Evolutionary conservation across 2,888 invertebrate genomes (phyloP), one percentile per base, ranked within the genome.

Genomic region (Apamea epomidion): DNA sequence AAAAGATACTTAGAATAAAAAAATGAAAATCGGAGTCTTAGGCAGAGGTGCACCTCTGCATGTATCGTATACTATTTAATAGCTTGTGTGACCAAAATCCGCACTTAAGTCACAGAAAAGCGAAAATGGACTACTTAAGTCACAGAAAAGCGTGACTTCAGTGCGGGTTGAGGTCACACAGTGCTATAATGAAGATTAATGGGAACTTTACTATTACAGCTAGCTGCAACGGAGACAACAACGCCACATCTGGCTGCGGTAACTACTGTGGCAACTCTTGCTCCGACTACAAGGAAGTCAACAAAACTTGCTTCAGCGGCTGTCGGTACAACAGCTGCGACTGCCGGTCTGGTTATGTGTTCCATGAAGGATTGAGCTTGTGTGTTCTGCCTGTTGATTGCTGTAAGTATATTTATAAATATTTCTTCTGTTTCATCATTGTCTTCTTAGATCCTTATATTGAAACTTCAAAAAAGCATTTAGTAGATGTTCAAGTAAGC

Each of bases 211-310:
- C 21, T 12, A 0, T 64, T 37, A 14, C 90, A 94, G 93, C 92
- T 0, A 91, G 91, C 77, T 95, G 95, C 82, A 91, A 92, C 5
- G 93, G 93, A 0, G 95, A 95, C 77, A 84, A 80, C 71, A 95
- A 95, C 78, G 95, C 95, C 0, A 93, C 92, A 4, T 91, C 93
- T 0, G 95, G 95, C 16, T 95, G 95, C 76, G 95, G 95, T 0
- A 95, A 95, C 90, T 92, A 93, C 83, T 95, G 95, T 80, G 95
- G 95, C 4, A 93, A 93, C 80, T 92, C 91, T 4, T 95, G 95
- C 74, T 93, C 94, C 0, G 95, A 95, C 86, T 92, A 94, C 86
- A 90, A 86, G 60, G 93, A 94, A 7, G 82, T 89, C 1, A 94
- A 95, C 88, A 95, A 95, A 80, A 95, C 93, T 0, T 95, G 95